Evolutionary conservation across 2,113 vertebrate genomes (phyloP).

Genomic region (Corythaeola cristata): DNA sequence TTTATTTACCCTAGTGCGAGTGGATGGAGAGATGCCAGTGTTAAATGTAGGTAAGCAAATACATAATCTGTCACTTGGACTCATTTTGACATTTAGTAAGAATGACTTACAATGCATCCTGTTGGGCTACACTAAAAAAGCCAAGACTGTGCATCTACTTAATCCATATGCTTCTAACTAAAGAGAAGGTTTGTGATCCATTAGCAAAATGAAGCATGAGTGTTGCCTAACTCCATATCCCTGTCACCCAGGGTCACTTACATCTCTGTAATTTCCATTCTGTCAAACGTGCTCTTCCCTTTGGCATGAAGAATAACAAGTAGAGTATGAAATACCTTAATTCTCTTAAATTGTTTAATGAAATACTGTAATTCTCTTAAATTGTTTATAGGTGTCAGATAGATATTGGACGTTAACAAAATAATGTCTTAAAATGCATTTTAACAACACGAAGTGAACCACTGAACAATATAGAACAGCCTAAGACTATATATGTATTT

Average conservation of each 20-base stretch:
- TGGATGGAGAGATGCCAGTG: slow-evolving; percentile 52
- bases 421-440: neutral
- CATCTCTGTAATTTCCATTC: neutral
- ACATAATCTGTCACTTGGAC: slow-evolving; percentile 56
- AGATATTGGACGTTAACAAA: neutral
- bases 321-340: neutral
- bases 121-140: slow-evolving; percentile 40
- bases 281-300: neutral
- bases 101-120: slow-evolving; percentile 41
- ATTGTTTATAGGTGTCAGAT: neutral
- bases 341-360: neutral
- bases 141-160: neutral
- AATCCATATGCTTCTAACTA: neutral
- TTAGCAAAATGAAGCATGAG: neutral
- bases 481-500: neutral
- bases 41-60: slow-evolving; percentile 65
- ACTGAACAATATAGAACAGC: neutral
- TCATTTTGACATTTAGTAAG: slow-evolving; percentile 56
- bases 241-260: neutral
- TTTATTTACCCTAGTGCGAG: slow-evolving; percentile 56
- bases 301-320: neutral
- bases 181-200: neutral
- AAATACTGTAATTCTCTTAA: slow-evolving; percentile 13
- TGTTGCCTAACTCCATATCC: neutral
- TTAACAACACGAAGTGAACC: neutral